A percentile compares a stretch with the other conserved stretches of the same genome.
These are phyloP conservation scores for Centruroides sculpturatus DNA, from an alignment of 1,140 invertebrate species.

Conservation along the genomic window DNA sequence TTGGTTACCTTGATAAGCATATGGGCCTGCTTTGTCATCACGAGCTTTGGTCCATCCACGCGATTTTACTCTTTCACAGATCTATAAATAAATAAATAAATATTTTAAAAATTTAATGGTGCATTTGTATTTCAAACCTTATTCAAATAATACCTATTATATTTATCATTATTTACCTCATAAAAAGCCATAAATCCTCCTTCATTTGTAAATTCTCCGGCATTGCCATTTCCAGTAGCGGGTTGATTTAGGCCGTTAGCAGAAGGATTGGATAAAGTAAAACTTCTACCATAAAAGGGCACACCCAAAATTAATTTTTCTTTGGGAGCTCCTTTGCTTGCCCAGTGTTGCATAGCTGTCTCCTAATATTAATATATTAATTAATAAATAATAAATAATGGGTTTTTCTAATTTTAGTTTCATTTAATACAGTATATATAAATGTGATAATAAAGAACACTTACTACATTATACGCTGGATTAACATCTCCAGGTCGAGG, in stretches of 20 bases:
- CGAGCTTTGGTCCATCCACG: slow-evolving; percentile 42
- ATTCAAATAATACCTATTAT: neutral
- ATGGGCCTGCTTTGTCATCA: slow-evolving; percentile 53
- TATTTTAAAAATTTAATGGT: neutral
- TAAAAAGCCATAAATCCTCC: slow-evolving; percentile 71
- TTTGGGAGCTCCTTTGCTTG: slow-evolving; percentile 34
- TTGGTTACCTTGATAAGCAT: slow-evolving; percentile 53
- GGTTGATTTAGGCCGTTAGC: slow-evolving; percentile 65
- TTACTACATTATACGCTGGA: slow-evolving; percentile 67
- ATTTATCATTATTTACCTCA: slow-evolving; percentile 40
- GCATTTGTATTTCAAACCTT: neutral
- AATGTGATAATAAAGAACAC: neutral
- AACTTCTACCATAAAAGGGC: slow-evolving; percentile 49
- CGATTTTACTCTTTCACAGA: slow-evolving; percentile 48
- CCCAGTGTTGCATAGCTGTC: no score
- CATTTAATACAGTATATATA: no score
- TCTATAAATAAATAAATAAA: slow-evolving; percentile 28
- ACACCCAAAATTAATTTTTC: slow-evolving; percentile 50
- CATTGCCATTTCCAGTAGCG: slow-evolving; percentile 70
- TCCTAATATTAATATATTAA: no score
- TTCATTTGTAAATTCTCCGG: slow-evolving; percentile 58
- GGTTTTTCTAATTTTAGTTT: no score
- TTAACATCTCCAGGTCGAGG: slow-evolving; percentile 53
- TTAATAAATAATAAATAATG: no score
- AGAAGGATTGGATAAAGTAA: slow-evolving; percentile 39